Base-by-base conservation (phyloP, 1,140 invertebrate genomes). In the Coenobita brevimanus region DNA sequence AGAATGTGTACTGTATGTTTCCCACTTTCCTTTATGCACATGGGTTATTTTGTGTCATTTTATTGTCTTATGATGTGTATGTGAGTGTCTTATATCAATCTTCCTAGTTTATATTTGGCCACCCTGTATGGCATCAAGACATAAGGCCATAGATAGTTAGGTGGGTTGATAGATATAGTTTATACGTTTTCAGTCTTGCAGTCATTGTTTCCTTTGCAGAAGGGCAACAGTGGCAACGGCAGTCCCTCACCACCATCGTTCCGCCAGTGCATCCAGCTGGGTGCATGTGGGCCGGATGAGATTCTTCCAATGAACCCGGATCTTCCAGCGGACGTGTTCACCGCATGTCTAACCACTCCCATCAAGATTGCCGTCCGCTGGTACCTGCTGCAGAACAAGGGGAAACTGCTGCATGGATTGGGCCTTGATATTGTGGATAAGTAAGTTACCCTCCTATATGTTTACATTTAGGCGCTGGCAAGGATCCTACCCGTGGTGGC, bases 271-370 rank as follows among this genome's bases (percentile, higher is more conserved):
- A 99, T 99, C 91, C 98, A 99, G 92, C 93, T 99, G 90, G 99
- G 97, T 36, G 98, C 99, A 27, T 99, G 99, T 93, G 95, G 96
- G 41, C 95, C 96, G 21, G 96, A 96, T 92, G 97, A 99, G 93
- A 95, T 96, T 89, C 94, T 99, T 89, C 99, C 99, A 4, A 98
- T 99, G 97, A 98, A 99, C 94, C 97, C 98, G 30, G 97, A 99
- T 93, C 93, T 99, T 90, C 99, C 99, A n/a, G 98, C 98, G 21
- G 99, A 99, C 94, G 94, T 99, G 67, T 99, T 99, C 93, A 99
- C 99, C 30, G 95, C 98, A 30, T 99, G 98, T 93, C 95, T 99
- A 83, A 99, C 98, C 27, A 99, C 98, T 24, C 99, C 99, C 43
- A 99, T 99, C 91, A 98, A 98, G 94, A 98, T 98, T 91, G 98